These are phyloP conservation scores for Chiloscyllium punctatum DNA, from an alignment of 2,797 vertebrate genomes.

Conservation along the genomic window DNA sequence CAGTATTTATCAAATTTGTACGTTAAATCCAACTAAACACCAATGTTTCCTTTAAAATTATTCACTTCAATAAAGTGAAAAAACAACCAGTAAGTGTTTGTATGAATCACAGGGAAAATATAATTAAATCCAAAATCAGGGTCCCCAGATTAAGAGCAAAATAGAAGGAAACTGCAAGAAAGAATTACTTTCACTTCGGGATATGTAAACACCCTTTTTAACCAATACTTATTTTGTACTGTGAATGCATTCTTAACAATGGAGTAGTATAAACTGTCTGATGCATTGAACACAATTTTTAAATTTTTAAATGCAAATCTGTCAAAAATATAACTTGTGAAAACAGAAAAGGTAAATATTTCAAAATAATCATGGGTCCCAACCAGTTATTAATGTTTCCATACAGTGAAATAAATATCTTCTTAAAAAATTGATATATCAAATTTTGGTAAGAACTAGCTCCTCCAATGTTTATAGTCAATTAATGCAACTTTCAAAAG, in stretches of 20 bases:
- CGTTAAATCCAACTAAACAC: neutral
- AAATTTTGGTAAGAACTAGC: neutral
- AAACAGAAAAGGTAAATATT: neutral
- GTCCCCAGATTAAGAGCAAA: neutral
- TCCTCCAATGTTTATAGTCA: neutral
- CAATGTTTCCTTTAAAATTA: neutral
- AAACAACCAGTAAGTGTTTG: neutral
- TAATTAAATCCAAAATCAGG: neutral
- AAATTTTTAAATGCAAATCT: neutral
- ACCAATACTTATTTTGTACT: neutral
- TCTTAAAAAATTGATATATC: neutral
- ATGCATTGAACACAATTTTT: neutral
- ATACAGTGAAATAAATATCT: neutral
- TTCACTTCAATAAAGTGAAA: neutral
- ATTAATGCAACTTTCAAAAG: neutral
- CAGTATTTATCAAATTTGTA: neutral
- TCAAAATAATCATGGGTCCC: neutral
- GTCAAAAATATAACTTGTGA: too few relatives aligned
- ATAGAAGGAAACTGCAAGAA: neutral
- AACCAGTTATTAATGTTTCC: conserved; percentile 6
- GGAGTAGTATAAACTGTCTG: neutral
- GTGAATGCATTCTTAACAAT: neutral
- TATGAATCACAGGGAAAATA: neutral
- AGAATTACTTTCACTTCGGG: neutral
- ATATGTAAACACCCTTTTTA: neutral